phyloP scores from a whole-genome alignment of 2,113 vertebrate species.

The Gallinago jamesoni region DNA sequence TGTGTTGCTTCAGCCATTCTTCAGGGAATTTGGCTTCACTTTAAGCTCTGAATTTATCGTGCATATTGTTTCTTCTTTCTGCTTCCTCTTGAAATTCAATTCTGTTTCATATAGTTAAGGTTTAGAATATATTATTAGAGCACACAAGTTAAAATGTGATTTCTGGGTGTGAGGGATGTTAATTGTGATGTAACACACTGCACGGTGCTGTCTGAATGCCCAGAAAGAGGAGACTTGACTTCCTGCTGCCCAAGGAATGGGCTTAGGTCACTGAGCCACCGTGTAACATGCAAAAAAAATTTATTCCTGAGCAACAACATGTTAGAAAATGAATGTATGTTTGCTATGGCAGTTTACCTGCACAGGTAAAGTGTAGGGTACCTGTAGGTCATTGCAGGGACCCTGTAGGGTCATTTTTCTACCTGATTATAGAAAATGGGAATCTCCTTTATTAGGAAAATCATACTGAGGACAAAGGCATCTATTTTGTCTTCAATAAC shows the following conservation, averaged over 20 bases:
- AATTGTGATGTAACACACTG: background rate
- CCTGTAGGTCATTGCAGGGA: too few relatives aligned
- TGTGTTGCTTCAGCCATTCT: background rate
- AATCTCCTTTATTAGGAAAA: background rate
- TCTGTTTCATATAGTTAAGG: background rate
- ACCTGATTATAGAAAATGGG: background rate
- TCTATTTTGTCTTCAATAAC: background rate
- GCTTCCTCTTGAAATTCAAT: background rate
- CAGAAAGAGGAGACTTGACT: background rate
- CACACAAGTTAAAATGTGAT: background rate
- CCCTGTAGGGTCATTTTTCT: background rate
- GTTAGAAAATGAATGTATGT: background rate
- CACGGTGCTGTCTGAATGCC: accelerated
- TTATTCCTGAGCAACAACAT: background rate
- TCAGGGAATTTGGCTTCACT: background rate
- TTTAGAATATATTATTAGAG: background rate
- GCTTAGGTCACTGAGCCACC: background rate
- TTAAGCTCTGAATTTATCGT: background rate
- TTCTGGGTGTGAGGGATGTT: background rate
- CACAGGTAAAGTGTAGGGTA: background rate
- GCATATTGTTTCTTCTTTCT: background rate
- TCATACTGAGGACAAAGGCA: background rate
- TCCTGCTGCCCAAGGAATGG: background rate
- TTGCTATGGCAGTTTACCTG: background rate
- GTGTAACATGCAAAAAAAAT: background rate